These are phyloP conservation scores for Antrozous pallidus DNA, from an alignment of 2,797 vertebrate genomes.

Conservation along the genomic window DNA sequence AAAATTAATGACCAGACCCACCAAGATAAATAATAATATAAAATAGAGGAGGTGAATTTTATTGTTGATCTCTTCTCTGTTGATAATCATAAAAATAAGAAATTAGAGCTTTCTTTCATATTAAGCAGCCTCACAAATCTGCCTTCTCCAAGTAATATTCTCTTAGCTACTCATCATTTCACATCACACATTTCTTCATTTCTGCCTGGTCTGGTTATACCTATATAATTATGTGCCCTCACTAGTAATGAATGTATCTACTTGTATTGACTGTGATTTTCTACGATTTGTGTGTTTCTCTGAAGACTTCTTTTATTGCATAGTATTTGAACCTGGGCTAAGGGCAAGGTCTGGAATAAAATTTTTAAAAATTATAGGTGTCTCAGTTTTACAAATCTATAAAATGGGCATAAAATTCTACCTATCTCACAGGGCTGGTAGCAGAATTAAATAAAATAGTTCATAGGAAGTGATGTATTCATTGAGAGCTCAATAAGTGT, in stretches of 20 bases:
- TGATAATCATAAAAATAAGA: slow-evolving; percentile 24
- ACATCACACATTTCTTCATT: background rate
- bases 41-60: background rate
- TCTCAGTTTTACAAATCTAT: background rate
- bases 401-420: background rate
- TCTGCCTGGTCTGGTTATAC: background rate
- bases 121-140: background rate
- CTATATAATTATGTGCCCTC: background rate
- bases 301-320: background rate
- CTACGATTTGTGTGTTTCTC: background rate
- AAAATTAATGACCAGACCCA: slow-evolving; percentile 24
- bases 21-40: slow-evolving; percentile 5
- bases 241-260: background rate
- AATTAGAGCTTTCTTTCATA: background rate
- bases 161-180: background rate
- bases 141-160: background rate
- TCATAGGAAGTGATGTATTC: background rate
- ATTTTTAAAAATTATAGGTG: background rate
- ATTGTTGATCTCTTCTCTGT: slow-evolving; percentile 30
- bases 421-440: background rate
- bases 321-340: background rate
- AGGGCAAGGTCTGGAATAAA: background rate
- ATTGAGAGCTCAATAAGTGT: background rate
- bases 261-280: background rate
- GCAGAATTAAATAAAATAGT: background rate